Conservation (phyloP, 2,888 invertebrate genomes). For the Gisinianus flammeolus region DNA sequence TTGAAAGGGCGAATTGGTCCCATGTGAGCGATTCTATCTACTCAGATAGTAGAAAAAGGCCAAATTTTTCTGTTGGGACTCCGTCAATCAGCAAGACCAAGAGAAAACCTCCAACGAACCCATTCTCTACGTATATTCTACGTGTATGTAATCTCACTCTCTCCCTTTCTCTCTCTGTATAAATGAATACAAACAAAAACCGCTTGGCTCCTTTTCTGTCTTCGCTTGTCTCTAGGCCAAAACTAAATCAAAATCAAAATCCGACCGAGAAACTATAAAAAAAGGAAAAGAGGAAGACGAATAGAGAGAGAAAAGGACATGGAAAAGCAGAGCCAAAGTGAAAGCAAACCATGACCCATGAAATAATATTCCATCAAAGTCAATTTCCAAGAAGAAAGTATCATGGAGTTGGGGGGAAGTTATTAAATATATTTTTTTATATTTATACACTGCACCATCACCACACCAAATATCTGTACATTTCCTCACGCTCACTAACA, state of each 20-base stretch:
- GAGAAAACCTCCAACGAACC: slow-evolving; percentile 12
- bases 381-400: not conserved
- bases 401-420: not conserved
- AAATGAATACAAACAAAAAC: slow-evolving; percentile 1
- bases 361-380: not conserved
- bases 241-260: not conserved
- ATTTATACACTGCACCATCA: too few species aligned
- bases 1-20: slow-evolving; percentile 31
- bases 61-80: slow-evolving; percentile 38
- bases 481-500: too few species aligned
- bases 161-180: not conserved
- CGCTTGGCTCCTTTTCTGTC: not conserved
- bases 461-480: too few species aligned
- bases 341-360: not conserved
- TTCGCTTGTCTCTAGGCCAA: not conserved
- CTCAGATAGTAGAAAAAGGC: slow-evolving; percentile 36
- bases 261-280: not conserved
- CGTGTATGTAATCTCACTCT: not conserved
- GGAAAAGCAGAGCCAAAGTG: not conserved
- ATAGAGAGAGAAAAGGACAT: not conserved
- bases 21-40: slow-evolving; percentile 28
- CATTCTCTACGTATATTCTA: not conserved
- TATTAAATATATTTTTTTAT: too few species aligned
- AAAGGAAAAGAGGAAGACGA: not conserved
- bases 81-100: slow-evolving; percentile 30